phyloP scores from a whole-genome alignment of 2,797 vertebrate genomes.

The Numenius phaeopus region DNA sequence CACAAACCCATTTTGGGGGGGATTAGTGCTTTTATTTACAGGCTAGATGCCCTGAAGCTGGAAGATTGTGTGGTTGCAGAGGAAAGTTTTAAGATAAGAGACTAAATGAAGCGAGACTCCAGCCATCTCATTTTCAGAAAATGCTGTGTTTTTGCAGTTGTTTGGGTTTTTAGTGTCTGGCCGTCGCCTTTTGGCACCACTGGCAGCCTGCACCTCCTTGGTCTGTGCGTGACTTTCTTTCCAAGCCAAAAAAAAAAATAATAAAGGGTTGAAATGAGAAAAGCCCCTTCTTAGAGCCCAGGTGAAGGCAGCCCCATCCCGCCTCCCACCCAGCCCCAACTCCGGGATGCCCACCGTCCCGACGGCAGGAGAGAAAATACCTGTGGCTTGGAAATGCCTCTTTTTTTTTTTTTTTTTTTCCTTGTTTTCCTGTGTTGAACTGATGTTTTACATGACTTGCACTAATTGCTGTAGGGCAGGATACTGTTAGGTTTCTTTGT shows the following conservation, averaged over 20 bases:
- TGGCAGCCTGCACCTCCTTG: not conserved
- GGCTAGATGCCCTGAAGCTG: not conserved
- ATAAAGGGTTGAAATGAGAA: not conserved
- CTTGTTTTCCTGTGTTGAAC: conserved; percentile 32
- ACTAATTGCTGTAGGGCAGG: conserved; percentile 63
- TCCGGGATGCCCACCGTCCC: not conserved
- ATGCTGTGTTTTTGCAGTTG: not conserved
- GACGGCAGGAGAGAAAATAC: not conserved
- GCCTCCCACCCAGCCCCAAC: not conserved
- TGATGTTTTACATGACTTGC: conserved; percentile 60
- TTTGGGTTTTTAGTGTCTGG: not conserved
- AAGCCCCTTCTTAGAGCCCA: rapidly evolving
- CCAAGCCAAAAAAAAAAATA: not conserved
- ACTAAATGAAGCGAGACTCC: not conserved
- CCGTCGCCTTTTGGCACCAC: not conserved
- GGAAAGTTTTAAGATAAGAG: not conserved
- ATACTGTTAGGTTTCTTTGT: conserved; percentile 42
- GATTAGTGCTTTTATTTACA: not conserved
- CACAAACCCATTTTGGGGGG: not conserved
- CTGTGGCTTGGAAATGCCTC: conserved; percentile 53
- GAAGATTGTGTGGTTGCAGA: not conserved
- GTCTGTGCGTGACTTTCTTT: not conserved
- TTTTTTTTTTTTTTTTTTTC: not conserved
- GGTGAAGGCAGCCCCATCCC: not conserved
- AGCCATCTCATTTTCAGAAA: rapidly evolving